phyloP scores from a whole-genome alignment of 2,113 vertebrate genomes.

The Mirza zaza region DNA sequence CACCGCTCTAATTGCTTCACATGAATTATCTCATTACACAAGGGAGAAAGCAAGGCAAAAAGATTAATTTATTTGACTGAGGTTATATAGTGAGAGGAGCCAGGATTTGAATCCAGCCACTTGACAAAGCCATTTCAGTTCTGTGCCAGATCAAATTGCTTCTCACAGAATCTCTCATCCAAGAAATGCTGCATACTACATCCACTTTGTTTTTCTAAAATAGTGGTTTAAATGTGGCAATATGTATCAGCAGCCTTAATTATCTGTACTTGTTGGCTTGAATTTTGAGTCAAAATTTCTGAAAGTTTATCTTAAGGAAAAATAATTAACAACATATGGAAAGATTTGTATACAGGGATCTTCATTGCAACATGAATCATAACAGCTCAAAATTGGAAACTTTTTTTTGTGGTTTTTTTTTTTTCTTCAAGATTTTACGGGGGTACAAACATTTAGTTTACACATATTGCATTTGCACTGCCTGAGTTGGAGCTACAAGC shows the following conservation, averaged over 20 bases:
- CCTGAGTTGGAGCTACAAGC: no score
- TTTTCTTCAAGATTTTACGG: no score
- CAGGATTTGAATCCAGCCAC: background rate
- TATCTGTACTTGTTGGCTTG: background rate
- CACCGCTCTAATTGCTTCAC: background rate
- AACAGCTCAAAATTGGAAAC: background rate
- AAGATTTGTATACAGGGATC: background rate
- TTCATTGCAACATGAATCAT: background rate
- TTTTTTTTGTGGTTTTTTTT: background rate
- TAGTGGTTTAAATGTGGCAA: background rate
- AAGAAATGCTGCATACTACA: background rate
- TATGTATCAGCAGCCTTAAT: background rate
- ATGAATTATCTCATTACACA: background rate
- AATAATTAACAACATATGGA: background rate
- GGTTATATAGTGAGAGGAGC: background rate
- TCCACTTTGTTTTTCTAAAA: slow-evolving; percentile 28
- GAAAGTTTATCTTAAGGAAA: slow-evolving; percentile 11
- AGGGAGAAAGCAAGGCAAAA: background rate
- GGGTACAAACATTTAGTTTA: no score
- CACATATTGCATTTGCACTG: no score
- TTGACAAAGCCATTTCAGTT: background rate
- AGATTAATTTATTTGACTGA: background rate
- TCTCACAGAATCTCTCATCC: background rate
- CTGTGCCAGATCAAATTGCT: background rate
- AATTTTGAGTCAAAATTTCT: slow-evolving; percentile 32